phyloP scores from a whole-genome alignment of 2,888 invertebrate species.

The Rhamnusium bicolor region DNA sequence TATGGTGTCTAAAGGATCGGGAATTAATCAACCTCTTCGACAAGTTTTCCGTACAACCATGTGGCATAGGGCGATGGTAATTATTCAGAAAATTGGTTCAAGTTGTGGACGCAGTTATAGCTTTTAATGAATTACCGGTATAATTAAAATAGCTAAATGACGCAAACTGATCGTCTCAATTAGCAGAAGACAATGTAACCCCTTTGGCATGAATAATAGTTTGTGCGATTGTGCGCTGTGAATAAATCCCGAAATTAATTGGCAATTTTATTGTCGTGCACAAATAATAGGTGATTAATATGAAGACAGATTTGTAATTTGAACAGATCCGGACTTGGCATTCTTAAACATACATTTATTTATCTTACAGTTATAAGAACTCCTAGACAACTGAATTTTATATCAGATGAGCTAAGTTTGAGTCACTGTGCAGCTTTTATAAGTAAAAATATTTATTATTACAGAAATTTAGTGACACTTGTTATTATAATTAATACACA shows the following conservation, averaged over 20 bases:
- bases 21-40: conserved; percentile 31
- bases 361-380: no score
- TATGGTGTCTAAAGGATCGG: conserved; percentile 25
- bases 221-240: conserved; percentile 59
- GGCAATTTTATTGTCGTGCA: conserved; percentile 60
- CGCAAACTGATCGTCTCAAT: conserved; percentile 68
- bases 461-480: no score
- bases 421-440: no score
- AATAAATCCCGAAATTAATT: conserved; percentile 66
- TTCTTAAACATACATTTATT: no score
- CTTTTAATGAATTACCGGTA: conserved; percentile 59
- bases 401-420: no score
- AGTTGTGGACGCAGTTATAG: conserved; percentile 59
- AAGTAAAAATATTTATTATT: no score
- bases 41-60: conserved; percentile 46
- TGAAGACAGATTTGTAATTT: conserved; percentile 30
- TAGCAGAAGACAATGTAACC: conserved; percentile 64
- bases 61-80: conserved; percentile 47
- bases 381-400: no score
- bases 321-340: conserved; percentile 4
- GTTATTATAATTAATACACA: no score
- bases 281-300: conserved; percentile 28
- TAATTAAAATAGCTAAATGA: conserved; percentile 66
- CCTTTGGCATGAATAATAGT: conserved; percentile 64
- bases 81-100: conserved; percentile 53